These are phyloP conservation scores for Xanthia togata DNA, from an alignment of 2,888 invertebrate species.

Conservation along the genomic window DNA sequence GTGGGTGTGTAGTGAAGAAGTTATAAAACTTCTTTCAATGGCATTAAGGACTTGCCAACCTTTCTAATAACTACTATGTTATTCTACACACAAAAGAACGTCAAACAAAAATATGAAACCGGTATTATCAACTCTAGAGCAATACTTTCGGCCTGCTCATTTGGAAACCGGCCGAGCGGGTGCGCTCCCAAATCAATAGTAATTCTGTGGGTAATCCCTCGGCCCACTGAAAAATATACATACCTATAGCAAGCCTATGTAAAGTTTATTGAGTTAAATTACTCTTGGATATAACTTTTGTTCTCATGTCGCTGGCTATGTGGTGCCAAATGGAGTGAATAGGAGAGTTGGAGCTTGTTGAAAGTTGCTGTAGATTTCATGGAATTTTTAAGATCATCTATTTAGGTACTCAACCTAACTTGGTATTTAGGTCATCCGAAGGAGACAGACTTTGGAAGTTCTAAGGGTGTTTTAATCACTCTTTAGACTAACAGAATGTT, in stretches of 20 bases:
- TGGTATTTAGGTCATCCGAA: neutral
- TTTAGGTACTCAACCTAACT: no score
- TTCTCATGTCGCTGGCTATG: conserved; percentile 45
- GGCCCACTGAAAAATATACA: conserved; percentile 84
- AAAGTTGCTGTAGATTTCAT: neutral
- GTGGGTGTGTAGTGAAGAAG: neutral
- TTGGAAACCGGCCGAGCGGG: conserved; percentile 88
- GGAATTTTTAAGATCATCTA: conserved; percentile 7
- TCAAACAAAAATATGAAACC: neutral
- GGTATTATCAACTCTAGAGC: conserved; percentile 75
- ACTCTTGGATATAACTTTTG: conserved; percentile 53
- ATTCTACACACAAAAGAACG: neutral
- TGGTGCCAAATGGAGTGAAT: conserved; percentile 39
- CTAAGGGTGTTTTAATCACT: neutral
- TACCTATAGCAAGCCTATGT: conserved; percentile 56
- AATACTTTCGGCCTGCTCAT: conserved; percentile 83
- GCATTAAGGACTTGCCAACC: neutral
- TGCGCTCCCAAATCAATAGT: conserved; percentile 89
- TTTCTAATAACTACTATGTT: neutral
- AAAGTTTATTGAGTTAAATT: conserved; percentile 62
- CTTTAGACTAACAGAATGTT: neutral
- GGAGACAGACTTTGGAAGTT: neutral
- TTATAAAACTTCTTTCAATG: neutral
- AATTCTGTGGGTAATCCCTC: conserved; percentile 88
- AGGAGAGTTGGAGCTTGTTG: conserved; percentile 24